A percentile compares a stretch with the other conserved stretches of the same genome.
These are phyloP conservation scores for Phrynocephalus vlangalii DNA, from an alignment of 2,797 vertebrate genomes.

Conservation along the genomic window DNA sequence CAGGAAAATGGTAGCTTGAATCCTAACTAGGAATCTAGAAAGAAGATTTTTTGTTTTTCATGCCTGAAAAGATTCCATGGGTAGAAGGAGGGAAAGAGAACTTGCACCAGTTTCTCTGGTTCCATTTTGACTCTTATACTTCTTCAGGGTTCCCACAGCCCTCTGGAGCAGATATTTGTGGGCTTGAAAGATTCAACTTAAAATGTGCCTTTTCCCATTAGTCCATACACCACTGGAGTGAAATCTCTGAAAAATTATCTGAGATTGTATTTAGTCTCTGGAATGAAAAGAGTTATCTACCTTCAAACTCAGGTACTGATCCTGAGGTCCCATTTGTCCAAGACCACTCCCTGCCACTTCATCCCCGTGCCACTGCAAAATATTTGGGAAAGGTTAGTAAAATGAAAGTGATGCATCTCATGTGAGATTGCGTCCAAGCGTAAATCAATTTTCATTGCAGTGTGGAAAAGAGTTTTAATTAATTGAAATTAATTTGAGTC, in stretches of 20 bases:
- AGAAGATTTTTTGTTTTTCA: not conserved
- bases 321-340: too few species aligned
- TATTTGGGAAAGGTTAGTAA: not conserved
- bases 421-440: not conserved
- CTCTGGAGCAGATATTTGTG: not conserved
- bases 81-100: not conserved
- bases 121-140: too few species aligned
- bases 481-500: not conserved
- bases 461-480: not conserved
- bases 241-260: too few species aligned
- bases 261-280: too few species aligned
- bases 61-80: not conserved
- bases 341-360: too few species aligned
- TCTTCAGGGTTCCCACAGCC: not conserved
- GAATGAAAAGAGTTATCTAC: too few species aligned
- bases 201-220: too few species aligned
- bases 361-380: not conserved
- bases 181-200: too few species aligned
- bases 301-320: too few species aligned
- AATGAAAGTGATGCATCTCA: not conserved
- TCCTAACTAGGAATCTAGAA: not conserved
- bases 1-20: not conserved
- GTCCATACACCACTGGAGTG: too few species aligned
- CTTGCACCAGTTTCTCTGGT: not conserved
- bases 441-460: not conserved